A percentile compares a stretch with the other conserved stretches of the same genome.
These are phyloP conservation scores for Natrix natrix DNA, from an alignment of 2,797 vertebrate species.

Conservation along the genomic window DNA sequence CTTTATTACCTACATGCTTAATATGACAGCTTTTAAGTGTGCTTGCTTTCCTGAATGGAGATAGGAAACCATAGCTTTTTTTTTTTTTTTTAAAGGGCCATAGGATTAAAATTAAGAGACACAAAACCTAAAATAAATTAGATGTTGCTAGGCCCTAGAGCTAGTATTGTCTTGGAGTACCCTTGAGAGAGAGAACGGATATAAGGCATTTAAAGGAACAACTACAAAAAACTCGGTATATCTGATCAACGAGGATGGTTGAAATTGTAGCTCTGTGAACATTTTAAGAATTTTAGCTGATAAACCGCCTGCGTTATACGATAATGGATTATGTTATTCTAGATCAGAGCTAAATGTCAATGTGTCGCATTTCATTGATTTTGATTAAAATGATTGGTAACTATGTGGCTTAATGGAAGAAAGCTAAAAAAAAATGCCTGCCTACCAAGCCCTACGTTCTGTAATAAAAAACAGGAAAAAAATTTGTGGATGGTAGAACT, in stretches of 20 bases:
- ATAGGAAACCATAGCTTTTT: not conserved
- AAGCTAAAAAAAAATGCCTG: not conserved
- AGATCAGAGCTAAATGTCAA: not conserved
- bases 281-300: not conserved
- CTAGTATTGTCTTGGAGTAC: not conserved
- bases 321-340: not conserved
- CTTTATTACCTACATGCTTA: slow-evolving; percentile 59
- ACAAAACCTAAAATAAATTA: not conserved
- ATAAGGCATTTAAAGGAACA: not conserved
- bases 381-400: not conserved
- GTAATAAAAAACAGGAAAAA: not conserved
- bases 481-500: not conserved
- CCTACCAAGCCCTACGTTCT: not conserved
- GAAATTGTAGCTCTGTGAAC: not conserved
- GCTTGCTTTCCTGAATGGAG: slow-evolving; percentile 35
- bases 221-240: not conserved
- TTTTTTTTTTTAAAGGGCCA: not conserved
- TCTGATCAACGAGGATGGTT: not conserved
- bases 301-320: not conserved
- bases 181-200: not conserved
- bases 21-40: slow-evolving; percentile 54
- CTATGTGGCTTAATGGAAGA: not conserved
- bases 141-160: not conserved
- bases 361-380: not conserved
- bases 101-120: not conserved